These are phyloP conservation scores for Mizuhopecten yessoensis DNA, from an alignment of 1,140 invertebrate genomes.

Conservation along the genomic window DNA sequence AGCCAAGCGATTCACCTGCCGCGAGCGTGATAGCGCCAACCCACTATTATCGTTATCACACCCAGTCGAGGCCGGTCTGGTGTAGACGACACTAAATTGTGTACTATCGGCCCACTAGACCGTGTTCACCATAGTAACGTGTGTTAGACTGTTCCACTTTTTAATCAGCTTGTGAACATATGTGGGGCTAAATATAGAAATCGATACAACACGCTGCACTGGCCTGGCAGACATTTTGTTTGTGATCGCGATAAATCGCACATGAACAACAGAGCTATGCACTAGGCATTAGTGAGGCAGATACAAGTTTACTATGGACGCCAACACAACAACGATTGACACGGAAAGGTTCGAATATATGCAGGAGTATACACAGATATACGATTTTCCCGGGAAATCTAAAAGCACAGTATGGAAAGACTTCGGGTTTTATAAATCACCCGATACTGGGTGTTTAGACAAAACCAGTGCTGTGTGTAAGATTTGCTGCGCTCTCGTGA, in stretches of 20 bases:
- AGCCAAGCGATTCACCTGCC: slow-evolving; percentile 13
- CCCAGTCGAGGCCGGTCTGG: neutral
- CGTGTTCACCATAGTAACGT: neutral
- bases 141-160: neutral
- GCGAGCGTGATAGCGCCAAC: neutral
- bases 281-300: neutral
- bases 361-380: slow-evolving; percentile 46
- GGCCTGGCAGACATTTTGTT: neutral
- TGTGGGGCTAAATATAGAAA: slow-evolving; percentile 18
- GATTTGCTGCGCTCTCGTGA: slow-evolving; percentile 57
- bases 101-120: neutral
- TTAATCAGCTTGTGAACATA: slow-evolving; percentile 28
- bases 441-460: slow-evolving; percentile 59
- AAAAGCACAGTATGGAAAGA: slow-evolving; percentile 68
- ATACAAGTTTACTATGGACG: neutral
- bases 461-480: slow-evolving; percentile 67
- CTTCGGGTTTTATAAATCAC: slow-evolving; percentile 69
- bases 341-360: neutral
- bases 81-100: neutral
- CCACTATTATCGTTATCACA: neutral
- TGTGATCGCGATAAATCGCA: slow-evolving; percentile 37
- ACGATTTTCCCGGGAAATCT: slow-evolving; percentile 65
- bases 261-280: neutral
- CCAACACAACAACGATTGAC: slow-evolving; percentile 6
- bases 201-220: neutral